phyloP scores from a whole-genome alignment of 2,888 invertebrate species.

The Eupithecia subfuscata region DNA sequence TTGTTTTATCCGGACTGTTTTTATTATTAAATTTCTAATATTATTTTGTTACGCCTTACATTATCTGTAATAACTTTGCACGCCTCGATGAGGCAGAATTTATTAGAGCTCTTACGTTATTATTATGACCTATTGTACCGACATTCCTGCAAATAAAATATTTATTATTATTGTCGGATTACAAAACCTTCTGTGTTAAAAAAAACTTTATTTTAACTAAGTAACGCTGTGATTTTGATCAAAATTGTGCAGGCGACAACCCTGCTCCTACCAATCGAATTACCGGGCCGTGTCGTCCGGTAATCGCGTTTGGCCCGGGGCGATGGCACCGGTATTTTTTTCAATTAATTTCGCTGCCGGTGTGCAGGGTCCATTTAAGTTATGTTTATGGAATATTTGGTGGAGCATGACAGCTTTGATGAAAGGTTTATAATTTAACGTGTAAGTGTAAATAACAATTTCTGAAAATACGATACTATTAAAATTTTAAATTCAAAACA shows the following conservation, averaged over 20 bases:
- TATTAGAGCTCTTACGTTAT: no score
- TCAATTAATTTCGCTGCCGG: conserved; percentile 29
- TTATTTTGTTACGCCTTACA: no score
- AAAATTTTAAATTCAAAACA: neutral
- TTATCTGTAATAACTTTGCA: no score
- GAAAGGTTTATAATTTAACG: neutral
- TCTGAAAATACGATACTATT: neutral
- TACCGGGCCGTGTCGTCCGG: conserved; percentile 54
- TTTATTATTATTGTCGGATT: no score
- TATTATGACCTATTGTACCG: no score
- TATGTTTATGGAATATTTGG: neutral
- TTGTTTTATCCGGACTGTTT: no score
- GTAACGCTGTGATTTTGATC: neutral
- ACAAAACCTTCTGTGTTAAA: neutral
- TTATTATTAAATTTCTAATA: no score
- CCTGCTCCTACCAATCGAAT: conserved; percentile 61
- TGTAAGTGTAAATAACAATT: neutral
- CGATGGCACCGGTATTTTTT: conserved; percentile 31
- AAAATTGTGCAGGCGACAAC: neutral
- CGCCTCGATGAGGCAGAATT: no score
- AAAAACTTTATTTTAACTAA: neutral
- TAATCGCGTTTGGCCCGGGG: conserved; percentile 56
- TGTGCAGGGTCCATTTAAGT: neutral
- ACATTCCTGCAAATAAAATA: no score
- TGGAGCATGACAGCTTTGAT: neutral